Conservation (phyloP, 1,140 invertebrate genomes). For the Bradynema listronoti region DNA sequence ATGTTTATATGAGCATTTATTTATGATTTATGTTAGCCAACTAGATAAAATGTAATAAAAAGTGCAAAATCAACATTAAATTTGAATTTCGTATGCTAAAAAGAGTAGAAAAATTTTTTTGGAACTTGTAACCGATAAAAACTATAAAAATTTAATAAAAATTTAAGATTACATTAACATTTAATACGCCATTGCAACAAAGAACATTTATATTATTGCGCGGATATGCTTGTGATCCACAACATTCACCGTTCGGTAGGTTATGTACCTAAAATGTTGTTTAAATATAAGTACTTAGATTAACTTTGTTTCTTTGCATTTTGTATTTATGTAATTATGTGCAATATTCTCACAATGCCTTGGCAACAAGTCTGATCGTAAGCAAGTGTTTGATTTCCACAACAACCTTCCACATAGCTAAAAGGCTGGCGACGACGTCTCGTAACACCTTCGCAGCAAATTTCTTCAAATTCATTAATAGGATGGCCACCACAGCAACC, state of each 20-base stretch:
- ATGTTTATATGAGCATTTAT: no score
- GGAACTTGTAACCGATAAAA: no score
- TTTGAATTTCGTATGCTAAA: no score
- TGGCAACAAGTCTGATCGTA: slow-evolving; percentile 49
- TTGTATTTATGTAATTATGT: slow-evolving; percentile 2
- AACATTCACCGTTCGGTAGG: slow-evolving; percentile 44
- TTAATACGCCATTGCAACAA: slow-evolving; percentile 40
- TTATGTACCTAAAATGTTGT: slow-evolving; percentile 41
- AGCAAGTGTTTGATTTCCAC: slow-evolving; percentile 42
- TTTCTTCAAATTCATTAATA: slow-evolving; percentile 44
- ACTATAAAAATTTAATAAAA: no score
- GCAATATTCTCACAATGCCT: slow-evolving; percentile 27
- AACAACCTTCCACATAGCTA: slow-evolving; percentile 36
- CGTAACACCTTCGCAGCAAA: slow-evolving; percentile 46
- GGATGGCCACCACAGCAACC: slow-evolving; percentile 41
- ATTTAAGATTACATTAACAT: slow-evolving; percentile 26
- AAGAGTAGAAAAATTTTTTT: no score
- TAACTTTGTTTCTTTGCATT: no score
- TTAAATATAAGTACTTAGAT: no score
- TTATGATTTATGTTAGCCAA: no score
- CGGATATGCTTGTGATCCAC: slow-evolving; percentile 37
- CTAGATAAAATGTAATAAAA: no score
- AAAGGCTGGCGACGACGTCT: slow-evolving; percentile 28
- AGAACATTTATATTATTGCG: slow-evolving; percentile 43
- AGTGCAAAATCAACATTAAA: no score